Evolutionary conservation across 1,140 invertebrate species (phyloP).

Genomic region (Anoplophora glabripennis): DNA sequence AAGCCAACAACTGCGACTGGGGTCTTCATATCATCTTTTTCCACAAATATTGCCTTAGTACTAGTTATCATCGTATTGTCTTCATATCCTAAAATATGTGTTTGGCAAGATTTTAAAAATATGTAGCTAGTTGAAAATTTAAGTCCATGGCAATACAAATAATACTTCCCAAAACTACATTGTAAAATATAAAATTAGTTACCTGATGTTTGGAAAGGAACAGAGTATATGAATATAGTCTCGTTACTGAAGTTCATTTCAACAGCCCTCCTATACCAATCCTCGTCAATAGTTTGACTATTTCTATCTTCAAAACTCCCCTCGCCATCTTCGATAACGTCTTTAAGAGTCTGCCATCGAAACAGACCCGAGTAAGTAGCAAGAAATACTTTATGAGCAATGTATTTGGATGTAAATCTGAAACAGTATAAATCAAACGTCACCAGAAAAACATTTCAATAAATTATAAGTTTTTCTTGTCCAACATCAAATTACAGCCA

Average conservation of each 20-base stretch:
- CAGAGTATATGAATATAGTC: conserved; percentile 82
- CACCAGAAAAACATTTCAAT: too few relatives aligned
- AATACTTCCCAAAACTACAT: too few relatives aligned
- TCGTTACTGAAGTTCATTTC: conserved; percentile 78
- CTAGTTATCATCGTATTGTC: conserved; percentile 76
- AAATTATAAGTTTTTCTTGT: conserved; percentile 10
- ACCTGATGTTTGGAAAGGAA: conserved; percentile 63
- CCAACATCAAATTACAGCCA: background rate
- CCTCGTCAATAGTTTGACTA: conserved; percentile 79
- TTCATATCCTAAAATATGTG: conserved; percentile 53
- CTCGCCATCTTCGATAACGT: conserved; percentile 24
- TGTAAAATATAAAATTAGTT: conserved; percentile 1
- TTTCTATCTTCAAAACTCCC: conserved; percentile 47
- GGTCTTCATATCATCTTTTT: conserved; percentile 61
- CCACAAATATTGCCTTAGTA: conserved; percentile 78
- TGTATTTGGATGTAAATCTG: conserved; percentile 27
- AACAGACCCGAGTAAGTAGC: conserved; percentile 84
- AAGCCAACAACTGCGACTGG: conserved; percentile 89
- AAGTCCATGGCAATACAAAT: too few relatives aligned
- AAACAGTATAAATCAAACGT: too few relatives aligned
- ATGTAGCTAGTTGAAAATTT: too few relatives aligned
- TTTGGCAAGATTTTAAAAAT: too few relatives aligned
- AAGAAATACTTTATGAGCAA: conserved; percentile 60
- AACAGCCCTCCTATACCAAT: conserved; percentile 90
- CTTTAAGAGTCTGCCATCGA: conserved; percentile 65